Base-by-base conservation (phyloP, 1,140 invertebrate species). In the Drosophila baimaii region DNA sequence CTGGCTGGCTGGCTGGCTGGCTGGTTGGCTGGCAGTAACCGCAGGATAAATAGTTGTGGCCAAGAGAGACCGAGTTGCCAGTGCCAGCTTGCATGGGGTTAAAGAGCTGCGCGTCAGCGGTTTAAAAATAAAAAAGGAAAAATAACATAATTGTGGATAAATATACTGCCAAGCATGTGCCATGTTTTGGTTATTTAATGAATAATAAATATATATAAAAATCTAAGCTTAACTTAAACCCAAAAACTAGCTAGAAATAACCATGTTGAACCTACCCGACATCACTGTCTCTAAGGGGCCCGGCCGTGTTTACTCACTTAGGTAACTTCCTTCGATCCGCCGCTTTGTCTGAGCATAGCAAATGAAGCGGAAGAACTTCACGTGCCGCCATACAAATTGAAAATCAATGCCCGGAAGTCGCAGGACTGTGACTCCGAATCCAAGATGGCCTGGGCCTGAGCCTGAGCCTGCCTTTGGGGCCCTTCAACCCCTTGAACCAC, bases 311-410 rank as follows among this genome's bases (percentile, higher is more conserved):
- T 81, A 80, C 70, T 63, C 83, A 75, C 79, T 86, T 83, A 88
- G 83, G 64, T 71, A 86, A 86, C 80, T 81, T 76, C 55, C 52
- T 47, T 46, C 49, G 52, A 46, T n/a, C 37, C 52, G 19, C 17
- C n/a, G 31, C 33, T 31, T 55, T 54, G 58, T 63, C 39, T 41
- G 58, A 25, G 33, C 43, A 35, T 49, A 55, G 41, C 73, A 86
- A 88, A 82, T 88, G 79, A 88, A 83, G 82, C 65, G 64, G 75
- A 83, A 88, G 66, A 86, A 82, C 76, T 86, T 88, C 83, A 88
- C 83, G 83, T 86, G 71, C 82, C 76, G 79, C 62, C 74, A 54
- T 77, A 86, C 82, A 86, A 86, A 86, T 86, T 83, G 79, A 88
- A 86, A 86, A 86, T 86, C 82, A 86, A 86, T 86, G 83, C 66